phyloP scores from a whole-genome alignment of 2,888 invertebrate genomes.

The Conops quadrifasciatus region DNA sequence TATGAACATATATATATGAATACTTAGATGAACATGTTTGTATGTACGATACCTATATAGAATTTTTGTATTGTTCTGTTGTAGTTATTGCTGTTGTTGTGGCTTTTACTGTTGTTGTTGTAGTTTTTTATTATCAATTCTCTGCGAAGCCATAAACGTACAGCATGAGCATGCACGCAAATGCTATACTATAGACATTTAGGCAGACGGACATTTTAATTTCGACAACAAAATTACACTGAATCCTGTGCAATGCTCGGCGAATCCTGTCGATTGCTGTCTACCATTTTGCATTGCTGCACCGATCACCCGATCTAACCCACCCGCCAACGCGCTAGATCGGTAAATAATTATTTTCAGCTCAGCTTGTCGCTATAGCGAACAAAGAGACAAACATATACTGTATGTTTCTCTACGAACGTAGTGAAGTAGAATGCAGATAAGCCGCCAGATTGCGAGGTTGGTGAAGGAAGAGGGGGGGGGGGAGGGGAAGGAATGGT shows the following conservation, averaged over 20 bases:
- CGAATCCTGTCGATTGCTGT: neutral
- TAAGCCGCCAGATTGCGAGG: neutral
- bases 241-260: slow-evolving; percentile 2
- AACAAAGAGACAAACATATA: neutral
- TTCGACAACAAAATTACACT: neutral
- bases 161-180: no score
- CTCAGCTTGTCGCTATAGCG: neutral
- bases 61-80: neutral
- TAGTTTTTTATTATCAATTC: neutral
- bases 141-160: neutral
- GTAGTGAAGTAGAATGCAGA: slow-evolving; percentile 16
- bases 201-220: neutral
- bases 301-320: no score
- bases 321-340: neutral
- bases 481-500: neutral
- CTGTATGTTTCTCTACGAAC: no score
- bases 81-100: neutral
- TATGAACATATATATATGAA: no score
- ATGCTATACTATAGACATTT: no score
- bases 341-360: slow-evolving; percentile 1
- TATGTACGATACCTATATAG: no score
- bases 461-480: neutral
- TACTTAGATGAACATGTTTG: no score
- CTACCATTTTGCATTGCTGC: neutral
- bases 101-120: neutral